These are phyloP conservation scores for Calyptommatus sinebrachiatus DNA, from an alignment of 2,113 vertebrate species.

Conservation along the genomic window DNA sequence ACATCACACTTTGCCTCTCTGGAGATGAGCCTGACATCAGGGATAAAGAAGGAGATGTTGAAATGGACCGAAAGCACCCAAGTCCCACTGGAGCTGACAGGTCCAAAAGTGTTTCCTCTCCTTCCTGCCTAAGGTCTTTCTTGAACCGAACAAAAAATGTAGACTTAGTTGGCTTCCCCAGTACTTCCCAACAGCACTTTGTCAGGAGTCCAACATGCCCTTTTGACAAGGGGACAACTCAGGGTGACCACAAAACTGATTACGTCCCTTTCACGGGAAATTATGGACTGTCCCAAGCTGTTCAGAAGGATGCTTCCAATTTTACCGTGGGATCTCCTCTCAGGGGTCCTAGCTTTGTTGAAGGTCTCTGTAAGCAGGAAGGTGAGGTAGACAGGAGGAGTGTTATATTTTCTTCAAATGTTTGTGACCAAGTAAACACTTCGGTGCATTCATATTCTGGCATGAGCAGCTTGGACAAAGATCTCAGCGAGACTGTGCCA, in stretches of 20 bases:
- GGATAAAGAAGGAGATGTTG: constrained; percentile 80
- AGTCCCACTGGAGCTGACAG: constrained; percentile 77
- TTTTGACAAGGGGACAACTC: constrained; percentile 94
- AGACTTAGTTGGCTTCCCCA: constrained; percentile 81
- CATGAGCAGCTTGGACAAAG: constrained; percentile 91
- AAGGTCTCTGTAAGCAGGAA: constrained; percentile 93
- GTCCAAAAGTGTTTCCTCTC: constrained; percentile 81
- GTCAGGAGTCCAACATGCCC: constrained; percentile 86
- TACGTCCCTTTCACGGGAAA: constrained; percentile 86
- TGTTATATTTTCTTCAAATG: constrained; percentile 95
- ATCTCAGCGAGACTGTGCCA: constrained; percentile 88
- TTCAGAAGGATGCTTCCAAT: constrained; percentile 85
- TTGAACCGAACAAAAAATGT: constrained; percentile 83
- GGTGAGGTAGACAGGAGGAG: constrained; percentile 92
- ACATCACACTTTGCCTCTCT: constrained; percentile 87
- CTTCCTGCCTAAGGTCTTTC: constrained; percentile 87
- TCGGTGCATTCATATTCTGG: constrained; percentile 90
- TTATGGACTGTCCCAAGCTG: constrained; percentile 80
- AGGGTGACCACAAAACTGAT: constrained; percentile 97
- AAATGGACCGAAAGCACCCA: constrained; percentile 86
- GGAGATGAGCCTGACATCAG: constrained; percentile 86
- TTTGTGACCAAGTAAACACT: constrained; percentile 88
- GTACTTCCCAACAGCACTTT: constrained; percentile 88
- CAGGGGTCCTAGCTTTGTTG: constrained; percentile 85
- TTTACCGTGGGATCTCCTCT: constrained; percentile 86